These are phyloP conservation scores for Uropetala carovei DNA, from an alignment of 2,888 invertebrate genomes.

Conservation along the genomic window DNA sequence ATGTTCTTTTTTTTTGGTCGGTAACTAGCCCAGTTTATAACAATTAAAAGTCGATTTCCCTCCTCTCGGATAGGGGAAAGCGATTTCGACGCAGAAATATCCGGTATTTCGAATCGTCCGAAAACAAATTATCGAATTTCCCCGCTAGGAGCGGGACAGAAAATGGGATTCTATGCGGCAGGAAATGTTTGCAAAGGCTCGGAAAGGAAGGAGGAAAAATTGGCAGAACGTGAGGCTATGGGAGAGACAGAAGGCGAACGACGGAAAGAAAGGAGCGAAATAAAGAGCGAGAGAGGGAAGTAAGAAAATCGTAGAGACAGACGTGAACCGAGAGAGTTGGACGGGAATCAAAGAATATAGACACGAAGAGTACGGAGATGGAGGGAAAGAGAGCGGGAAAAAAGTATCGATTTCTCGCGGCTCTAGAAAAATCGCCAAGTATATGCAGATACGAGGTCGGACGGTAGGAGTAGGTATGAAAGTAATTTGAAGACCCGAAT, in stretches of 20 bases:
- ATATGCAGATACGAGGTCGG: slow-evolving; percentile 23
- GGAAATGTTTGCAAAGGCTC: not conserved
- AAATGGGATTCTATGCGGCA: not conserved
- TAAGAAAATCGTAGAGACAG: not conserved
- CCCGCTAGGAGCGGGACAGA: not conserved
- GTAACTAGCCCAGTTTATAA: not conserved
- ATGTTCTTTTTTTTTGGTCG: too few relatives aligned
- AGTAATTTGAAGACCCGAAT: slow-evolving; percentile 38
- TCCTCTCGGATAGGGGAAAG: not conserved
- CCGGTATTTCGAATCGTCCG: slow-evolving; percentile 31
- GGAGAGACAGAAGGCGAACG: not conserved
- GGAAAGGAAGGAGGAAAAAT: not conserved
- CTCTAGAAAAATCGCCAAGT: not conserved
- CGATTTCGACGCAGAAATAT: slow-evolving; percentile 28
- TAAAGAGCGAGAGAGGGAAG: too few relatives aligned
- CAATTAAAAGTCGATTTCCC: not conserved
- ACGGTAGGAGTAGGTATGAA: slow-evolving; percentile 27
- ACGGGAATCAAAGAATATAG: too few relatives aligned
- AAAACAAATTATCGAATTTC: slow-evolving; percentile 27
- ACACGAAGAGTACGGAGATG: not conserved
- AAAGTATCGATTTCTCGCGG: not conserved
- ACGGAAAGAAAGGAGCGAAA: not conserved
- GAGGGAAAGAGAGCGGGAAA: too few relatives aligned
- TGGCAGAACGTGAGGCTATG: not conserved
- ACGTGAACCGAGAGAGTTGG: too few relatives aligned